Conservation (phyloP, 2,797 vertebrate species). For the Meriones psammophilus region DNA sequence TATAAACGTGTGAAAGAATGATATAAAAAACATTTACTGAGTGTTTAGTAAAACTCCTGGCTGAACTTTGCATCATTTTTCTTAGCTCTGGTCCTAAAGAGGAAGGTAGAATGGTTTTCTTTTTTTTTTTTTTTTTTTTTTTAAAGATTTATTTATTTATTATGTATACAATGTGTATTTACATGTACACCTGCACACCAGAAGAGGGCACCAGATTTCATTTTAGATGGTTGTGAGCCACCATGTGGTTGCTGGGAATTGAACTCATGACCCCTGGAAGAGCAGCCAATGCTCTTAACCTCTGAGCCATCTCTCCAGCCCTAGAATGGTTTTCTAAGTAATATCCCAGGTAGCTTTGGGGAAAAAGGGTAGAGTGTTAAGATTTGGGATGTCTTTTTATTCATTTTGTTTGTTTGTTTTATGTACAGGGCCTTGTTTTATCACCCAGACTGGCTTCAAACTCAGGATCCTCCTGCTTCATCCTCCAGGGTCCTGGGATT, state of each 20-base stretch:
- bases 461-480: not conserved
- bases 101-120: not conserved
- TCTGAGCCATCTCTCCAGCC: too few relatives aligned
- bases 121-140: too few relatives aligned
- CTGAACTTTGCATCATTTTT: constrained; percentile 27
- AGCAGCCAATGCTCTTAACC: too few relatives aligned
- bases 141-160: too few relatives aligned
- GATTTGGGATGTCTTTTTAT: not conserved
- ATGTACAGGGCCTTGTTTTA: not conserved
- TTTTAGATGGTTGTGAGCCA: too few relatives aligned
- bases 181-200: too few relatives aligned
- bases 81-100: not conserved
- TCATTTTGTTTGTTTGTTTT: not conserved
- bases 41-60: constrained; percentile 5
- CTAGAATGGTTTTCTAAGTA: not conserved
- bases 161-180: too few relatives aligned
- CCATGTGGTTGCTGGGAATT: too few relatives aligned
- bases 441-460: not conserved
- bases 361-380: not conserved
- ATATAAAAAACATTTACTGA: constrained; percentile 43
- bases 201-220: too few relatives aligned
- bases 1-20: constrained; percentile 41
- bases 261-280: too few relatives aligned
- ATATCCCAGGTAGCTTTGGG: constrained; percentile 3
- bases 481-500: not conserved